A percentile compares a stretch with the other conserved stretches of the same genome.
Conservation (phyloP, 2,888 invertebrate species). For the Sceliomorpha sp. region DNA sequence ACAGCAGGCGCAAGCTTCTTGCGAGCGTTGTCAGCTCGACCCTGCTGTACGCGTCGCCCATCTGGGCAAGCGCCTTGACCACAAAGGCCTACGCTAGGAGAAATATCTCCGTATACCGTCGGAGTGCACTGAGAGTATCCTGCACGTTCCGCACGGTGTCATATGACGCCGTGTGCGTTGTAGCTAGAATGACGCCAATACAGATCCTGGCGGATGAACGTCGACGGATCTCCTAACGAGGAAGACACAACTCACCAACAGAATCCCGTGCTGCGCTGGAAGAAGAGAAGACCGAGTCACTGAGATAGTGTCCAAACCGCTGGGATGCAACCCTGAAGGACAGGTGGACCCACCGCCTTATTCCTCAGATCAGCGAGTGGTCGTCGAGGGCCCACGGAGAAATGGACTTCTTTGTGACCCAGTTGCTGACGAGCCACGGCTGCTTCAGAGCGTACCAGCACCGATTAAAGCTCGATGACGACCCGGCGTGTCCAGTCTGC, state of each 20-base stretch:
- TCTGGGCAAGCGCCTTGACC: conserved; percentile 9
- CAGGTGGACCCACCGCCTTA: conserved; percentile 22
- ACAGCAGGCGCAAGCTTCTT: conserved; percentile 12
- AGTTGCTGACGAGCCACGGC: no score
- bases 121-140: neutral
- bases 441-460: no score
- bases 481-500: no score
- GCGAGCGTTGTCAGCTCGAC: conserved; percentile 26
- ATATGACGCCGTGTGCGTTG: neutral
- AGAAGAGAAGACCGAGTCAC: neutral
- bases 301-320: conserved; percentile 13
- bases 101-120: neutral
- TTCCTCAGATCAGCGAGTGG: no score
- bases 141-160: conserved; percentile 2
- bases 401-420: no score
- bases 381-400: no score
- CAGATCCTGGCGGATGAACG: neutral
- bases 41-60: conserved; percentile 11
- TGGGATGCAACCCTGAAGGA: conserved; percentile 18
- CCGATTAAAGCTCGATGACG: no score
- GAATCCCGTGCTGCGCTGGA: neutral
- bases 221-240: neutral
- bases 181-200: no score
- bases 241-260: neutral
- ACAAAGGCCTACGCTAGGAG: neutral